Percentiles rank a stretch among this genome's conserved stretches.
phyloP scores from a whole-genome alignment of 2,113 vertebrate species.

The Casuarius casuarius region DNA sequence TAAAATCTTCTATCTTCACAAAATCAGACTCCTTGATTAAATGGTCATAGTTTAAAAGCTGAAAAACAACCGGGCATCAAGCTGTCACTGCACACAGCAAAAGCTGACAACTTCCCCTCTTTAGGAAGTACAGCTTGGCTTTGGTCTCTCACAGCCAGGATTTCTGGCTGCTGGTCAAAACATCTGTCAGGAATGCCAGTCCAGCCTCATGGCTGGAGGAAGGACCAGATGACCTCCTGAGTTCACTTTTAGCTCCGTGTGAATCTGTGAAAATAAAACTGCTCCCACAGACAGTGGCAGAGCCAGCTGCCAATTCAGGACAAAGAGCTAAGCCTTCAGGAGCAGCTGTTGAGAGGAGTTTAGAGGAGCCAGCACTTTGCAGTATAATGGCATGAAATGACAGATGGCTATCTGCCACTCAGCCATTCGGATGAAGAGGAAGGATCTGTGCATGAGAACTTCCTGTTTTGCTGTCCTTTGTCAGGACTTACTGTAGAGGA shows the following conservation, averaged over 20 bases:
- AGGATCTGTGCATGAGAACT: background rate
- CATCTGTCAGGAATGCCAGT: background rate
- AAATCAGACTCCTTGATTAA: background rate
- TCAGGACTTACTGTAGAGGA: background rate
- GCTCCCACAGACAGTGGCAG: background rate
- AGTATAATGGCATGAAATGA: background rate
- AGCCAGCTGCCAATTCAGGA: conserved; percentile 32
- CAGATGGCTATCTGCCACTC: background rate
- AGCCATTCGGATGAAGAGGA: background rate
- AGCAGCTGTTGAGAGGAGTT: conserved; percentile 9
- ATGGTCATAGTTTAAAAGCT: background rate
- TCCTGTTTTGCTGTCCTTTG: background rate
- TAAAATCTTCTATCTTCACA: background rate
- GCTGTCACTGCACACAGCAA: rapidly evolving
- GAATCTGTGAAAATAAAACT: background rate
- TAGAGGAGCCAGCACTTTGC: conserved; percentile 4
- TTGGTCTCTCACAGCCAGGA: background rate
- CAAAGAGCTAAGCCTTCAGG: conserved; percentile 14
- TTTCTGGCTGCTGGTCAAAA: background rate
- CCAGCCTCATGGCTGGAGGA: background rate
- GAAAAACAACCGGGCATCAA: background rate
- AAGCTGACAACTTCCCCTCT: background rate
- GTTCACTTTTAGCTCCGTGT: background rate
- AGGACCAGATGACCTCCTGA: conserved; percentile 15
- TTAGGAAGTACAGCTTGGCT: background rate